Evolutionary conservation across 2,888 invertebrate genomes (phyloP).

Genomic region (Drosophila mimetica): DNA sequence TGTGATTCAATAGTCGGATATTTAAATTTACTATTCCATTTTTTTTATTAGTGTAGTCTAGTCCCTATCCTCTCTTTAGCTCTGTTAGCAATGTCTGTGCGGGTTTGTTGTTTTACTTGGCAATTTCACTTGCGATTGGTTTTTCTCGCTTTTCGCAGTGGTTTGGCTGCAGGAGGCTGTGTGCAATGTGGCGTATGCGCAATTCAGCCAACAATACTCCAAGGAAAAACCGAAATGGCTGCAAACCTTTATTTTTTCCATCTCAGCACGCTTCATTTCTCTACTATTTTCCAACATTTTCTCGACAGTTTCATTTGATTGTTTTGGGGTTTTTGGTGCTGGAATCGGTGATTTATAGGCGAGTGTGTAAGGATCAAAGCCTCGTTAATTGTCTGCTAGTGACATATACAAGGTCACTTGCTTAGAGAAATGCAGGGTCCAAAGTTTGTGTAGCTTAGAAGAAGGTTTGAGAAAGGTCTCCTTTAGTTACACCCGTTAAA

Average conservation of each 20-base stretch:
- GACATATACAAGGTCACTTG: slow-evolving; percentile 60
- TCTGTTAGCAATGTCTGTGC: too few relatives aligned
- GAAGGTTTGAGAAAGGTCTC: background rate
- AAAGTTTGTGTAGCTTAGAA: background rate
- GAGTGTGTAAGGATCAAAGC: slow-evolving; percentile 11
- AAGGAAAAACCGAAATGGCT: slow-evolving; percentile 3
- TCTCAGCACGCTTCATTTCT: slow-evolving; percentile 25
- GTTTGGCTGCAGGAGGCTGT: slow-evolving; percentile 12
- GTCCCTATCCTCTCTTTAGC: slow-evolving; percentile 1
- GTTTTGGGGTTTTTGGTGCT: slow-evolving; percentile 20
- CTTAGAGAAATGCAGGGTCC: too few relatives aligned
- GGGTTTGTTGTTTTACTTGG: slow-evolving; percentile 20
- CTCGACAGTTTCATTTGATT: slow-evolving; percentile 59
- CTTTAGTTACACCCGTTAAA: too few relatives aligned
- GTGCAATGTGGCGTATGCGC: slow-evolving; percentile 73
- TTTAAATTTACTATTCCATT: too few relatives aligned
- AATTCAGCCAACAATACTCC: slow-evolving; percentile 43
- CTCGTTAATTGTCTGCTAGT: slow-evolving; percentile 56
- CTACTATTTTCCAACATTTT: slow-evolving; percentile 47
- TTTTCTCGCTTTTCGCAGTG: slow-evolving; percentile 27
- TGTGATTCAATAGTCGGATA: too few relatives aligned
- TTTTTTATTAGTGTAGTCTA: too few relatives aligned
- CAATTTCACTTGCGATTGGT: slow-evolving; percentile 67
- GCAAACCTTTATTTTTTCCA: slow-evolving; percentile 12
- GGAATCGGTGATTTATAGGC: slow-evolving; percentile 49